Evolutionary conservation across 2,888 invertebrate genomes (phyloP).

Genomic region (Stomorhina lunata): DNA sequence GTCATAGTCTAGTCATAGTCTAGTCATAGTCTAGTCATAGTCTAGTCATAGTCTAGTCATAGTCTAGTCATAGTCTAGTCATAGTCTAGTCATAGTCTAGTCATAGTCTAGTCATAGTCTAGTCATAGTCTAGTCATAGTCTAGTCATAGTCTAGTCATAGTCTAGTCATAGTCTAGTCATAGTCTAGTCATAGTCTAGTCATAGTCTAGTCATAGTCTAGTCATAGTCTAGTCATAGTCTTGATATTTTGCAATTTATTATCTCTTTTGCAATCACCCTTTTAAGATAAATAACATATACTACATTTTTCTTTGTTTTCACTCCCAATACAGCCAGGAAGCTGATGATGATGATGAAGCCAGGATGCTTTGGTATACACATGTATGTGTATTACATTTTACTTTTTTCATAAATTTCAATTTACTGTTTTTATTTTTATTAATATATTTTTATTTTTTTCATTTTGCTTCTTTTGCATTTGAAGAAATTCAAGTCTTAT

Average conservation of each 20-base stretch:
- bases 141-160: no score
- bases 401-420: slow-evolving; percentile 48
- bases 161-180: no score
- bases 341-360: slow-evolving; percentile 33
- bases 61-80: no score
- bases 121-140: no score
- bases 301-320: slow-evolving; percentile 12
- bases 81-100: no score
- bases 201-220: no score
- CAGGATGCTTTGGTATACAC: slow-evolving; percentile 9
- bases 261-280: not conserved
- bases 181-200: no score
- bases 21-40: no score
- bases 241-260: not conserved
- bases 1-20: no score
- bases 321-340: not conserved
- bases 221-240: not conserved
- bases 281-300: not conserved
- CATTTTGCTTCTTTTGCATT: not conserved
- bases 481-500: slow-evolving; percentile 18
- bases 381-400: slow-evolving; percentile 2
- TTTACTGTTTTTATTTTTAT: slow-evolving; percentile 44
- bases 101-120: no score
- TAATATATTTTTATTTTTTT: no score
- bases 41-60: no score